A percentile compares a stretch with the other conserved stretches of the same genome.
These are phyloP conservation scores for Callionymus lyra DNA, from an alignment of 2,113 vertebrate genomes.

Conservation along the genomic window DNA sequence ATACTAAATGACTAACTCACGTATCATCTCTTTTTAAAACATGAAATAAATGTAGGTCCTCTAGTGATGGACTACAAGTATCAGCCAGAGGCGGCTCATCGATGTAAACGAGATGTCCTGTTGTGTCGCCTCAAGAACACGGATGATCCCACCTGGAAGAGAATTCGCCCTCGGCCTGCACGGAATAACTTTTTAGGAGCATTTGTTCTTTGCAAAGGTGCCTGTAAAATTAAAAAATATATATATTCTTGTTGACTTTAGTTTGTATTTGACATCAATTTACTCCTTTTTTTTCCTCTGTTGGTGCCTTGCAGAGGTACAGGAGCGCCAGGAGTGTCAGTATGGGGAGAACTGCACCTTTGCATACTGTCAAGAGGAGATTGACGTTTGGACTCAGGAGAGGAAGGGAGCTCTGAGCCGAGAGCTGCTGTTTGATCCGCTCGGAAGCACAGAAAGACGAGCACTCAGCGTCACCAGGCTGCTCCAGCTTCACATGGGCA, in stretches of 20 bases:
- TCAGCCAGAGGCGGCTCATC: slow-evolving; percentile 89
- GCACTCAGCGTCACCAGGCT: slow-evolving; percentile 89
- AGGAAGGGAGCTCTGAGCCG: slow-evolving; percentile 93
- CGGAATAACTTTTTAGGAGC: slow-evolving; percentile 94
- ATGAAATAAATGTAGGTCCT: slow-evolving; percentile 63
- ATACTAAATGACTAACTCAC: too few relatives aligned
- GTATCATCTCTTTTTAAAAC: neutral
- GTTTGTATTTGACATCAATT: neutral
- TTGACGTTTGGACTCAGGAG: slow-evolving; percentile 97
- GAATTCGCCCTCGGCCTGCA: slow-evolving; percentile 87
- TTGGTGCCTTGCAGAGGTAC: slow-evolving; percentile 76
- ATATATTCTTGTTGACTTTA: neutral
- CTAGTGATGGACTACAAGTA: slow-evolving; percentile 90
- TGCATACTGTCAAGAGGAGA: slow-evolving; percentile 98
- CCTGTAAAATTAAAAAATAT: neutral
- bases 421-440: slow-evolving; percentile 90
- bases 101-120: slow-evolving; percentile 86
- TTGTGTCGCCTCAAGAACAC: slow-evolving; percentile 81
- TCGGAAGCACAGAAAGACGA: slow-evolving; percentile 84
- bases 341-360: slow-evolving; percentile 98
- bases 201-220: slow-evolving; percentile 97
- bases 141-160: slow-evolving; percentile 87
- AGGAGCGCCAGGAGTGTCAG: slow-evolving; percentile 97
- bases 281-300: neutral
- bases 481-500: slow-evolving; percentile 95